A percentile compares a stretch with the other conserved stretches of the same genome.
phyloP scores from a whole-genome alignment of 2,113 vertebrate species.

The Lepus europaeus region DNA sequence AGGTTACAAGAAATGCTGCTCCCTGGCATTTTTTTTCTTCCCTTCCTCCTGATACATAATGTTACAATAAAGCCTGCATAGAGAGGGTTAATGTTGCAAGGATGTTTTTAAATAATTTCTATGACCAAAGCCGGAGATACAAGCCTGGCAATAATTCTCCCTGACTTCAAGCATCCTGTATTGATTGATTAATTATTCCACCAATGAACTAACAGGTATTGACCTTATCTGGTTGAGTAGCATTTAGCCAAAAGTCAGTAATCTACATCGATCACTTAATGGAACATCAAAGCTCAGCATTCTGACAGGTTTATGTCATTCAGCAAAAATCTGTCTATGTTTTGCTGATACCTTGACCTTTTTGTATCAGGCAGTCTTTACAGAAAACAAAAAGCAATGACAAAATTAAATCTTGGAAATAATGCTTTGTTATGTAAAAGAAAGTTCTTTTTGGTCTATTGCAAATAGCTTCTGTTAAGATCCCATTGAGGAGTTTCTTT shows the following conservation, averaged over 20 bases:
- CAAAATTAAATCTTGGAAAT: constrained; percentile 86
- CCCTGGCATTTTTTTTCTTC: constrained; percentile 67
- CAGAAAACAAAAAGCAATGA: constrained; percentile 85
- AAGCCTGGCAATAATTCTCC: constrained; percentile 86
- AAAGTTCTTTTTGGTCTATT: constrained; percentile 53
- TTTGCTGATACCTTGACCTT: constrained; percentile 95
- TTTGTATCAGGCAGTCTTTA: constrained; percentile 84
- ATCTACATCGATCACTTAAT: constrained; percentile 97
- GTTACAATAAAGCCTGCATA: constrained; percentile 84
- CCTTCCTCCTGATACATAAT: constrained; percentile 68
- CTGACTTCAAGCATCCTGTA: constrained; percentile 90
- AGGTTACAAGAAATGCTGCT: constrained; percentile 86
- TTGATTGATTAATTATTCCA: constrained; percentile 99
- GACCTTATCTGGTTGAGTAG: constrained; percentile 94
- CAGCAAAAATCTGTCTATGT: constrained; percentile 90
- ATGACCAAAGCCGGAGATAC: constrained; percentile 81
- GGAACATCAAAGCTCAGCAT: constrained; percentile 95
- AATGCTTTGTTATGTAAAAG: constrained; percentile 81
- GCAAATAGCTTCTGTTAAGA: constrained; percentile 35
- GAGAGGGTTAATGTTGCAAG: constrained; percentile 85
- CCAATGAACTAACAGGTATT: constrained; percentile 98
- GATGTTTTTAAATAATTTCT: constrained; percentile 85
- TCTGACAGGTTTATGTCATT: constrained; percentile 96
- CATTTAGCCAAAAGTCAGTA: constrained; percentile 93
- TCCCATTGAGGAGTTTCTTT: constrained; percentile 28